These are phyloP conservation scores for Gorsachius magnificus DNA, from an alignment of 2,797 vertebrate species.

Conservation along the genomic window DNA sequence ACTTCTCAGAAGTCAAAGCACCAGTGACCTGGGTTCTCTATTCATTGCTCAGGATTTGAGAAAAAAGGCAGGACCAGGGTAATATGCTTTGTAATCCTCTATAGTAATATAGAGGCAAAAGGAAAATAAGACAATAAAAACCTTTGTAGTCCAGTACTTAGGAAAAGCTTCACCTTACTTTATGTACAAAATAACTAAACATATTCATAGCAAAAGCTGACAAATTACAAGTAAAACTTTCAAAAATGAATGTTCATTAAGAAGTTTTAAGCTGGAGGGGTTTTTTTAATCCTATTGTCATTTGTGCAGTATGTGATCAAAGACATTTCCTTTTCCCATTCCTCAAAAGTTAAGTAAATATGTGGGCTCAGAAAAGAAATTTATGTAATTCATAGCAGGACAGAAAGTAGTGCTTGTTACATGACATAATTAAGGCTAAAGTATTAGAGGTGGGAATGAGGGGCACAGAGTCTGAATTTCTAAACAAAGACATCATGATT, in stretches of 20 bases:
- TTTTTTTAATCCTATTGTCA: slow-evolving; percentile 60
- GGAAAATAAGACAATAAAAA: background rate
- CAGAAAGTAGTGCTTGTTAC: slow-evolving; percentile 52
- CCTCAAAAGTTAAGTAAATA: slow-evolving; percentile 46
- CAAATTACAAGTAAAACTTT: slow-evolving; percentile 56
- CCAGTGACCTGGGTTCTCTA: background rate
- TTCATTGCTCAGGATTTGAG: background rate
- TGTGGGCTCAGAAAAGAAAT: slow-evolving; percentile 31
- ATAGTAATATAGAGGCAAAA: background rate
- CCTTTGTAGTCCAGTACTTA: background rate
- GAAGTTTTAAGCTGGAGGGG: slow-evolving; percentile 36
- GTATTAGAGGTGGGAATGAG: slow-evolving; percentile 43
- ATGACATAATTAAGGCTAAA: slow-evolving; percentile 63
- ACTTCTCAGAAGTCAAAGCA: slow-evolving; percentile 16
- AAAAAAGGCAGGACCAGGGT: background rate
- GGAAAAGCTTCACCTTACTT: slow-evolving; percentile 12
- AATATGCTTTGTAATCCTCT: background rate
- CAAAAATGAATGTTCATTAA: slow-evolving; percentile 58
- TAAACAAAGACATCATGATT: slow-evolving; percentile 62
- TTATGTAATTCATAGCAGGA: slow-evolving; percentile 52
- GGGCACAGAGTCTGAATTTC: slow-evolving; percentile 40
- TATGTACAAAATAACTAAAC: slow-evolving; percentile 57
- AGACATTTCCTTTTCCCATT: slow-evolving; percentile 33
- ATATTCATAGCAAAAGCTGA: slow-evolving; percentile 46
- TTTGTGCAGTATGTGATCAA: slow-evolving; percentile 63